Evolutionary conservation across 2,113 vertebrate species (phyloP).

Genomic region (Zosterops borbonicus): DNA sequence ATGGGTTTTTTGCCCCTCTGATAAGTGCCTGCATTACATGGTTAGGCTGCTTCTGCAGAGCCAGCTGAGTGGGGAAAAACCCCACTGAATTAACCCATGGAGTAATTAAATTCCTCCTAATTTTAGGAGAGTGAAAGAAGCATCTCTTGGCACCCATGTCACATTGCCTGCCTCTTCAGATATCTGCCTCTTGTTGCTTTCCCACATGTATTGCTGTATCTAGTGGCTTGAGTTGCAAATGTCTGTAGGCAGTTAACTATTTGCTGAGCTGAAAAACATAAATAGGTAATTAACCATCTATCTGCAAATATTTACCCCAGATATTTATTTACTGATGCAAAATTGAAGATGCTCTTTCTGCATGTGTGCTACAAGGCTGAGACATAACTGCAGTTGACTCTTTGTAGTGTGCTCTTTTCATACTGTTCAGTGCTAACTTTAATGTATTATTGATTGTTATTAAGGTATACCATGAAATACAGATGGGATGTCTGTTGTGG

Average conservation of each 20-base stretch:
- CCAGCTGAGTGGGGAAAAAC: neutral
- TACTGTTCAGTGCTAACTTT: constrained; percentile 9
- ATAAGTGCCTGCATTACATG: neutral
- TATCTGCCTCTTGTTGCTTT: neutral
- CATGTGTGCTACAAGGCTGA: neutral
- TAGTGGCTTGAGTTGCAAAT: neutral
- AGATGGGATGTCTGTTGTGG: neutral
- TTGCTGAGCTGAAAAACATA: neutral
- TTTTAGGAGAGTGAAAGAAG: neutral
- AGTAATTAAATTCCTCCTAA: neutral
- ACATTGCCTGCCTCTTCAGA: neutral
- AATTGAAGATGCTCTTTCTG: neutral
- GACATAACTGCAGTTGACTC: neutral
- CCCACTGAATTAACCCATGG: neutral
- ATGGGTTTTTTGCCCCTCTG: neutral
- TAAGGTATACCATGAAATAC: constrained; percentile 28
- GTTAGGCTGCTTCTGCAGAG: neutral
- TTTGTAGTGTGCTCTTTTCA: neutral
- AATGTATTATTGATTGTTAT: constrained; percentile 57
- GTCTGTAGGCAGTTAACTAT: neutral
- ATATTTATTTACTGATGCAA: neutral
- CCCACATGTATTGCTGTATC: neutral
- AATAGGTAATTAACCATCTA: neutral
- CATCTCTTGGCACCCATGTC: rapidly evolving
- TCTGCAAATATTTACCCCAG: neutral